Percentiles rank a stretch among this genome's conserved stretches.
Conservation (phyloP, 1,140 invertebrate genomes). For the Acyrthosiphon pisum region DNA sequence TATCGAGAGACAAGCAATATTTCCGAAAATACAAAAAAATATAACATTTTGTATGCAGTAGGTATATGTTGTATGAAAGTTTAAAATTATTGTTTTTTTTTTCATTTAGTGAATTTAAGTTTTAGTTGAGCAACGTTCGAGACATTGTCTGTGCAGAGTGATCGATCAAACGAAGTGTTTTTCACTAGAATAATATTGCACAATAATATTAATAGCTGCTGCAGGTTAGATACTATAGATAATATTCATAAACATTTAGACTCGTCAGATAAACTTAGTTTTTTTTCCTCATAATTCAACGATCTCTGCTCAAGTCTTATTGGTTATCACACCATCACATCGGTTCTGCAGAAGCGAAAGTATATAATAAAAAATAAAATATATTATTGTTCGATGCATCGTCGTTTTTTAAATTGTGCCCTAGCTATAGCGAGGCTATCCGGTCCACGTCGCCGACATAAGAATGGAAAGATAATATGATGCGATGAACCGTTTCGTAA, state of each 20-base stretch:
- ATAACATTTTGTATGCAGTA: too few relatives aligned
- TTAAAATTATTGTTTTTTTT: too few relatives aligned
- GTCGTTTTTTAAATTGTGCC: not conserved
- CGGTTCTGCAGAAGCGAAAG: not conserved
- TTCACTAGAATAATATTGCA: too few relatives aligned
- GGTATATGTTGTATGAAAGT: too few relatives aligned
- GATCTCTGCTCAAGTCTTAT: not conserved
- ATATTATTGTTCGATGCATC: not conserved
- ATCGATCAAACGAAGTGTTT: not conserved
- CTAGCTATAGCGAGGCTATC: not conserved
- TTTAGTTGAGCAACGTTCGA: not conserved
- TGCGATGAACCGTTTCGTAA: not conserved
- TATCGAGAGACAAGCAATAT: too few relatives aligned
- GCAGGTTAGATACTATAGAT: too few relatives aligned
- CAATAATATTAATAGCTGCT: not conserved
- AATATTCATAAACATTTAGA: not conserved
- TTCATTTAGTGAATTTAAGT: too few relatives aligned
- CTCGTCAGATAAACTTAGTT: not conserved
- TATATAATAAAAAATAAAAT: not conserved
- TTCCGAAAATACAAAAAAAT: too few relatives aligned
- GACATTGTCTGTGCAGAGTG: not conserved
- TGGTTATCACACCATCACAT: not conserved
- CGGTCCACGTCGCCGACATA: not conserved
- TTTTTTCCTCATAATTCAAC: not conserved
- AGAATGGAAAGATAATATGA: not conserved